phyloP scores from a whole-genome alignment of 2,113 vertebrate genomes.

The Cyrtonyx montezumae region DNA sequence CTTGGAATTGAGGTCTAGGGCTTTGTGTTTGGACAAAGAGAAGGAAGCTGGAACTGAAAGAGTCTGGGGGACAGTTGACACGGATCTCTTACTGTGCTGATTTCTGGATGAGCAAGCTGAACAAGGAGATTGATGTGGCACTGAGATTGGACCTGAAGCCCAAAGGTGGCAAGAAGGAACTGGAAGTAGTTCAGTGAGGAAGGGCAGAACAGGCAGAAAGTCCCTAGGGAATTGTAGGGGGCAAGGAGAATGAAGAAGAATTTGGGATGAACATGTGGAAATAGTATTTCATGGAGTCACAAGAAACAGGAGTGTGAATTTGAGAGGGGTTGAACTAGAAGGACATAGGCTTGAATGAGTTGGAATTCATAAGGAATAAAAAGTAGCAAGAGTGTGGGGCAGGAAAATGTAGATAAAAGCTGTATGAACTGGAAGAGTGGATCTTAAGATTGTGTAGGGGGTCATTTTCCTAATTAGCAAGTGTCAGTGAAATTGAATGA shows the following conservation, averaged over 20 bases:
- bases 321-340: not conserved
- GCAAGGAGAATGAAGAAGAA: not conserved
- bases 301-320: not conserved
- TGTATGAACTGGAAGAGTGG: not conserved
- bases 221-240: not conserved
- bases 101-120: not conserved
- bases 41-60: not conserved
- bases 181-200: not conserved
- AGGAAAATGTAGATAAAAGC: not conserved
- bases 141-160: not conserved
- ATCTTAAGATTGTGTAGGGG: not conserved
- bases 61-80: not conserved
- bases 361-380: not conserved
- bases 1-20: accelerated
- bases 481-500: not conserved
- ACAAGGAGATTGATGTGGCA: not conserved
- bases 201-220: not conserved
- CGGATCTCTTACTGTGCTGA: not conserved
- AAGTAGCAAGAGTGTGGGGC: not conserved
- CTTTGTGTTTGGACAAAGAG: not conserved
- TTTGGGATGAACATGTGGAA: not conserved
- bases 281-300: not conserved
- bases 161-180: not conserved
- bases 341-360: not conserved
- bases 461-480: not conserved